Conservation (phyloP, 2,888 invertebrate genomes). For the Odontothrips loti region DNA sequence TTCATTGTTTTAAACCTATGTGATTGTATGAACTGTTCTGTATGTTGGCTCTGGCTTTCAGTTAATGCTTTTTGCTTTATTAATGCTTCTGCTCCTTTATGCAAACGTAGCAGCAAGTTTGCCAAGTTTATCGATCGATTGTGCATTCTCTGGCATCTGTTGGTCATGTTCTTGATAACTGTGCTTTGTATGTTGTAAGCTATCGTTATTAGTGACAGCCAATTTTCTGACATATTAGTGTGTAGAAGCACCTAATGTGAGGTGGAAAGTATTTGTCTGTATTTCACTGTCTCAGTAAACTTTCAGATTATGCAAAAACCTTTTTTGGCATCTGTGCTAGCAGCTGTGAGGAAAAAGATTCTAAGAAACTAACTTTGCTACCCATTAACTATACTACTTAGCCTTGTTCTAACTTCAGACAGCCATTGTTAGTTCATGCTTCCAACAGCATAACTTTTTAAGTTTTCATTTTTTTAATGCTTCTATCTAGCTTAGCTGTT, state of each 20-base stretch:
- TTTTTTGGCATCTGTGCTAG: too few relatives aligned
- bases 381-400: too few relatives aligned
- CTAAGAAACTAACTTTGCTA: too few relatives aligned
- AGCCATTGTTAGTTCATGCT: neutral
- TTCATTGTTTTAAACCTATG: neutral
- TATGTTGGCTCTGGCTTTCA: slow-evolving; percentile 15
- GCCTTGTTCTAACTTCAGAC: too few relatives aligned
- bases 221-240: too few relatives aligned
- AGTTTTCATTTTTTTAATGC: slow-evolving; percentile 3
- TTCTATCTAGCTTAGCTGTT: slow-evolving; percentile 24
- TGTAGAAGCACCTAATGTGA: too few relatives aligned
- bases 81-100: neutral
- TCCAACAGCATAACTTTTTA: neutral
- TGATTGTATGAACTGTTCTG: neutral
- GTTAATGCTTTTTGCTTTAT: slow-evolving; percentile 16
- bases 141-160: neutral
- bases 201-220: too few relatives aligned
- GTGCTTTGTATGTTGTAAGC: neutral
- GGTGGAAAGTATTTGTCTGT: too few relatives aligned
- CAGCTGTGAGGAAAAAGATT: too few relatives aligned
- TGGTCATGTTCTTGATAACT: neutral
- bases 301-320: too few relatives aligned
- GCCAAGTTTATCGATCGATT: neutral
- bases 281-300: too few relatives aligned
- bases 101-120: neutral